phyloP scores from a whole-genome alignment of 1,140 invertebrate species.

The Leptoteleia sp. region DNA sequence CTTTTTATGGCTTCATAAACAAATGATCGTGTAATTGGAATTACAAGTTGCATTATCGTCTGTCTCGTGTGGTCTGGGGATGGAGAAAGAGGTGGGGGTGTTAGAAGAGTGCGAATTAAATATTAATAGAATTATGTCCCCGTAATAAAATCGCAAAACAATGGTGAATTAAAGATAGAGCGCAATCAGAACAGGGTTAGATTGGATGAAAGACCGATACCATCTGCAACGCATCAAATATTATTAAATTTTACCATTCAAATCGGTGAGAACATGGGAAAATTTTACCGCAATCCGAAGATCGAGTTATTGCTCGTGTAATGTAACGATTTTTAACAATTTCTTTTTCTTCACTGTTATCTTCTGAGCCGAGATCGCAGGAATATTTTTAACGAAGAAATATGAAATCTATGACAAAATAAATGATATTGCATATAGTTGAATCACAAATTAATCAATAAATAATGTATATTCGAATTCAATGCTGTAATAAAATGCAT shows the following conservation, averaged over 20 bases:
- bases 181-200: background rate
- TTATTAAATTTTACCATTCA: constrained; percentile 40
- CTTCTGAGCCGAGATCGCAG: too few relatives aligned
- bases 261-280: constrained; percentile 40
- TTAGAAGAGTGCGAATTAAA: too few relatives aligned
- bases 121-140: too few relatives aligned
- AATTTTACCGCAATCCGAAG: constrained; percentile 38
- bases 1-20: too few relatives aligned
- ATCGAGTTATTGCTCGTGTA: constrained; percentile 12
- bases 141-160: too few relatives aligned
- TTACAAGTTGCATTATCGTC: too few relatives aligned
- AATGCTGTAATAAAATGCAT: background rate
- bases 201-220: constrained; percentile 25
- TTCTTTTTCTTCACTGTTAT: constrained; percentile 15
- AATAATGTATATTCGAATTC: constrained; percentile 1
- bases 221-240: constrained; percentile 34
- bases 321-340: constrained; percentile 8
- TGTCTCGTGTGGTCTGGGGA: too few relatives aligned
- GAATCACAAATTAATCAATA: constrained; percentile 26
- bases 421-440: constrained; percentile 6
- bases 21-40: too few relatives aligned
- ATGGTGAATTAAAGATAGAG: too few relatives aligned
- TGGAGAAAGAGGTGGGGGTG: too few relatives aligned
- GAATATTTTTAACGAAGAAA: too few relatives aligned
- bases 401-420: background rate